Evolutionary conservation across 1,140 invertebrate species (phyloP).

Genomic region (Trichonephila inaurata): DNA sequence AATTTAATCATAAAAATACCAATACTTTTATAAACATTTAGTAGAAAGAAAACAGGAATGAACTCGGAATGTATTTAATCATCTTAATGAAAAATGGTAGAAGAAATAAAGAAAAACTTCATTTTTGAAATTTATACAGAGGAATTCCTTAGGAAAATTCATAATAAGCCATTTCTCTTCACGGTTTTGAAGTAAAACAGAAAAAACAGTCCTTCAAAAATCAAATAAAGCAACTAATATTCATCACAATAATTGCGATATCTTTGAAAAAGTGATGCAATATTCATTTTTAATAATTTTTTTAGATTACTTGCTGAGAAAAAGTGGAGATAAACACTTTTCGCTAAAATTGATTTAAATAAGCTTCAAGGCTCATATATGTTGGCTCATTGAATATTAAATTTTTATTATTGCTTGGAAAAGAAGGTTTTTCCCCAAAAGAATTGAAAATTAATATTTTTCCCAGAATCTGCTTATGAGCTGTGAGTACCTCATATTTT

Average conservation of each 20-base stretch:
- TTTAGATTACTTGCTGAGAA: neutral
- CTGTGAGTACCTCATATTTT: too few relatives aligned
- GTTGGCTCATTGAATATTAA: neutral
- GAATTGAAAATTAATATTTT: too few relatives aligned
- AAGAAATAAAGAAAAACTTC: neutral
- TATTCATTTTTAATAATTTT: neutral
- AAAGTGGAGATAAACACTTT: neutral
- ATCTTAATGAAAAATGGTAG: neutral
- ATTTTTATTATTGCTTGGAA: neutral
- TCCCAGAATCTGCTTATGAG: too few relatives aligned
- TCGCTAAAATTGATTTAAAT: neutral
- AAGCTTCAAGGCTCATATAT: neutral
- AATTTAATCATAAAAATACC: too few relatives aligned
- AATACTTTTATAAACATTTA: neutral
- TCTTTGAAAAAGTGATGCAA: neutral
- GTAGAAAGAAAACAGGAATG: neutral
- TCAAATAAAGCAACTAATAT: neutral
- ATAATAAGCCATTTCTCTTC: neutral
- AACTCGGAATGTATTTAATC: neutral
- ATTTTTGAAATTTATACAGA: neutral
- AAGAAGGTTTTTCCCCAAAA: too few relatives aligned
- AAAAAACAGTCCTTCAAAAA: neutral
- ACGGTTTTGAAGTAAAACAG: neutral
- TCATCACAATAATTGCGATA: neutral
- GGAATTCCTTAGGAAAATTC: neutral